Evolutionary conservation across 2,888 invertebrate genomes (phyloP).

Genomic region (Tenthredo mesomela): DNA sequence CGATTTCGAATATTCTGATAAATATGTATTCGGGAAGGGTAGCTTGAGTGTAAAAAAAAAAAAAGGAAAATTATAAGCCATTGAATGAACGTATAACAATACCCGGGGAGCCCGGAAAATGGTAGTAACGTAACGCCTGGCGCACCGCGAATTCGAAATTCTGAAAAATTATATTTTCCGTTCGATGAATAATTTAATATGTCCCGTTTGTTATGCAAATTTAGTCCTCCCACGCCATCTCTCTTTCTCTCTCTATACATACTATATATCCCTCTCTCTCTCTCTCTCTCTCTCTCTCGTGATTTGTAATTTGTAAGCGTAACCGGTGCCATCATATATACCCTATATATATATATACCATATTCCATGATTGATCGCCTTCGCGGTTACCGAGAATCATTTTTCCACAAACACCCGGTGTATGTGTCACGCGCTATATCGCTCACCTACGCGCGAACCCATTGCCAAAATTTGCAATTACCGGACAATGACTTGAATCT

Average conservation of each 20-base stretch:
- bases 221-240: constrained; percentile 7
- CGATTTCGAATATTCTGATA: not conserved
- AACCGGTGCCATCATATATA: constrained; percentile 6
- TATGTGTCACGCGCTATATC: constrained; percentile 5
- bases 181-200: constrained; percentile 50
- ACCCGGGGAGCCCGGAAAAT: not conserved
- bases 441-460: not conserved
- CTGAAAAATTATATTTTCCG: constrained; percentile 42
- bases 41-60: not conserved
- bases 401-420: constrained; percentile 37
- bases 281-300: not conserved
- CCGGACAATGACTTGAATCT: not conserved
- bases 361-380: constrained; percentile 44
- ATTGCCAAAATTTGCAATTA: not conserved
- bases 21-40: not conserved
- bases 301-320: constrained; percentile 49
- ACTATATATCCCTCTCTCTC: not conserved
- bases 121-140: constrained; percentile 3
- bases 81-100: not conserved
- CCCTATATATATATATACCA: not conserved
- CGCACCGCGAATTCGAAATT: constrained; percentile 38
- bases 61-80: not conserved
- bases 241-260: not conserved
- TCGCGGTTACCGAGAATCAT: constrained; percentile 29
- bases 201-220: constrained; percentile 50